These are phyloP conservation scores for Oscheius sp. DNA, from an alignment of 2,888 invertebrate species.

Conservation along the genomic window DNA sequence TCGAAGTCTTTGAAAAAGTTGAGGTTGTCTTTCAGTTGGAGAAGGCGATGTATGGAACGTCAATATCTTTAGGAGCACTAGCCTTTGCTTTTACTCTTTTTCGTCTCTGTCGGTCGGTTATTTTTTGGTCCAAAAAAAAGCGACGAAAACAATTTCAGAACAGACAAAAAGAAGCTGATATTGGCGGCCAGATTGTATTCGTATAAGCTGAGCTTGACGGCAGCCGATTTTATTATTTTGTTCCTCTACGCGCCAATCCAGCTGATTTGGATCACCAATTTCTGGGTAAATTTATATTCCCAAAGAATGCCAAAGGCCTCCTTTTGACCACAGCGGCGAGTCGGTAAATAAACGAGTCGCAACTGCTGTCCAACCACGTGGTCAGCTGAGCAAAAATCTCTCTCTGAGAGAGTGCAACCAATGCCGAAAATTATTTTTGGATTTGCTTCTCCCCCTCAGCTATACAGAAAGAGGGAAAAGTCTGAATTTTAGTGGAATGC, in stretches of 20 bases:
- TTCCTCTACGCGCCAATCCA: conserved; percentile 59
- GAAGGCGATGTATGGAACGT: conserved; percentile 51
- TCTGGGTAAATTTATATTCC: conserved; percentile 39
- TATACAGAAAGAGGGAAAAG: neutral
- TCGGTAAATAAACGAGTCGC: neutral
- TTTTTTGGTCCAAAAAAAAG: no score
- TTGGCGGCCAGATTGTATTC: conserved; percentile 52
- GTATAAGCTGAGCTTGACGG: conserved; percentile 52
- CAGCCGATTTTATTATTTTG: conserved; percentile 53
- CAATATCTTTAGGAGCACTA: conserved; percentile 42
- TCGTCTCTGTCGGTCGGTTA: conserved; percentile 36
- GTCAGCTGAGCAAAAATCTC: no score
- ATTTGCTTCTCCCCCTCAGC: neutral
- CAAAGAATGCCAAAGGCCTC: no score
- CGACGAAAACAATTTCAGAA: no score
- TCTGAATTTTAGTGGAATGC: conserved; percentile 51
- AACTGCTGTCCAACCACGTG: no score
- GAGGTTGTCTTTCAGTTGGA: conserved; percentile 39
- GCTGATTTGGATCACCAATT: conserved; percentile 52
- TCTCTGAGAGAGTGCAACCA: no score
- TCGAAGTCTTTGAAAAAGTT: no score
- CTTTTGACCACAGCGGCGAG: neutral
- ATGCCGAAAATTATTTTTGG: no score
- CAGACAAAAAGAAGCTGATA: conserved; percentile 40
- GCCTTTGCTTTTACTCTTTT: conserved; percentile 45